A percentile compares a stretch with the other conserved stretches of the same genome.
These are phyloP conservation scores for Bhutanitis thaidina DNA, from an alignment of 2,888 invertebrate genomes.

Conservation along the genomic window DNA sequence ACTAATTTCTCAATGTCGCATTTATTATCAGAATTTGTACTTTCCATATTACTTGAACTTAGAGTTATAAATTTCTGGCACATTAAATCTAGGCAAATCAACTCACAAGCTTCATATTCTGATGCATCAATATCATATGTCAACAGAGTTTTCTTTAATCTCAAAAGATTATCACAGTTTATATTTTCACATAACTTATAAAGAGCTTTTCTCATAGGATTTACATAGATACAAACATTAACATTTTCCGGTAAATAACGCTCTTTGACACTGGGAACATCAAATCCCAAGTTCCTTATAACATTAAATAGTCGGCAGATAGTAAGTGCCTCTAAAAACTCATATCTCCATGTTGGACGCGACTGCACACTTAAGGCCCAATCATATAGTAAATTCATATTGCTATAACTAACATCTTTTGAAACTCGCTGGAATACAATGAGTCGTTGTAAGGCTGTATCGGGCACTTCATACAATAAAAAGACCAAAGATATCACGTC, in stretches of 20 bases:
- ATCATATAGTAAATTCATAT: slow-evolving; percentile 54
- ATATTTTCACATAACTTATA: slow-evolving; percentile 64
- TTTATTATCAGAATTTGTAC: slow-evolving; percentile 28
- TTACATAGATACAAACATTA: slow-evolving; percentile 40
- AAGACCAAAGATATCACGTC: slow-evolving; percentile 66
- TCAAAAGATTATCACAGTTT: slow-evolving; percentile 42
- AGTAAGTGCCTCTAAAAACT: slow-evolving; percentile 64
- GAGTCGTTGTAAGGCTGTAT: slow-evolving; percentile 60
- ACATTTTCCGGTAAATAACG: slow-evolving; percentile 48
- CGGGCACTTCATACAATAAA: slow-evolving; percentile 60
- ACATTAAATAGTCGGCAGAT: slow-evolving; percentile 56
- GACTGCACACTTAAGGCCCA: slow-evolving; percentile 57
- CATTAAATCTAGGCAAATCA: slow-evolving; percentile 59
- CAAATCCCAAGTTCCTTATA: slow-evolving; percentile 58
- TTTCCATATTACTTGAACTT: slow-evolving; percentile 25
- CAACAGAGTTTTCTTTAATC: slow-evolving; percentile 49
- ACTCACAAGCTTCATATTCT: slow-evolving; percentile 56
- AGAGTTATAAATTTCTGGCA: slow-evolving; percentile 54
- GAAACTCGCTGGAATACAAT: slow-evolving; percentile 54
- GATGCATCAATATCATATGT: slow-evolving; percentile 49
- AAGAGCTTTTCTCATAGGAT: slow-evolving; percentile 57
- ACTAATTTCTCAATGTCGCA: slow-evolving; percentile 42
- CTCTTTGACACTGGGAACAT: slow-evolving; percentile 43
- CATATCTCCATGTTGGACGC: slow-evolving; percentile 53
- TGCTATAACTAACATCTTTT: slow-evolving; percentile 33